These are phyloP conservation scores for Haliclona indistincta DNA, from an alignment of 37 sponge, comb jelly and placozoan genomes.

Conservation along the genomic window DNA sequence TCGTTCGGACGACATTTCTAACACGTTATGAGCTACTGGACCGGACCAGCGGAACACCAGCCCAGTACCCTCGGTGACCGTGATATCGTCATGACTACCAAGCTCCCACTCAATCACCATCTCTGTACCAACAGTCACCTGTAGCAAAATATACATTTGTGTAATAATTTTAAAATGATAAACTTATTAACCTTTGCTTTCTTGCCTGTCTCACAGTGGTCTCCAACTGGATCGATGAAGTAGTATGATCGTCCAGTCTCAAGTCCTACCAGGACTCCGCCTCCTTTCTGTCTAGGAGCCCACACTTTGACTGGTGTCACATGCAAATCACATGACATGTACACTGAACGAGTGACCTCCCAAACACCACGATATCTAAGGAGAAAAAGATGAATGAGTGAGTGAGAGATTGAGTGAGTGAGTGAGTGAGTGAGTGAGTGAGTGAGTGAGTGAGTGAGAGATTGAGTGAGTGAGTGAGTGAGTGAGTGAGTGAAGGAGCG, in stretches of 20 bases:
- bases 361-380: conserved; percentile 47
- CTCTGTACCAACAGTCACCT: conserved; percentile 64
- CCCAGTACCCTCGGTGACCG: conserved; percentile 49
- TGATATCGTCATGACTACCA: conserved; percentile 45
- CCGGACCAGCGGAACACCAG: conserved; percentile 66
- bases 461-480: too few relatives aligned
- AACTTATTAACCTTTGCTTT: conserved; percentile 44
- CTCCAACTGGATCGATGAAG: conserved; percentile 65
- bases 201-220: conserved; percentile 46
- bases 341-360: conserved; percentile 41
- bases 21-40: conserved; percentile 40
- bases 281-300: conserved; percentile 12
- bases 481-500: too few relatives aligned
- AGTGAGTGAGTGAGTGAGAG: conserved; percentile 18
- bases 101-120: conserved; percentile 50
- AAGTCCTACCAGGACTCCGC: conserved; percentile 14
- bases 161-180: too few relatives aligned
- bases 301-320: conserved; percentile 14
- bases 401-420: not conserved
- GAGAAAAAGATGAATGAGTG: not conserved
- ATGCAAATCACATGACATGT: conserved; percentile 54
- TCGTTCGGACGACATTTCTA: conserved; percentile 43
- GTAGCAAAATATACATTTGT: too few relatives aligned
- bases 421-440: conserved; percentile 18
- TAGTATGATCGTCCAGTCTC: conserved; percentile 40